Conservation (phyloP, 2,888 invertebrate species). For the Parnassius orleans region DNA sequence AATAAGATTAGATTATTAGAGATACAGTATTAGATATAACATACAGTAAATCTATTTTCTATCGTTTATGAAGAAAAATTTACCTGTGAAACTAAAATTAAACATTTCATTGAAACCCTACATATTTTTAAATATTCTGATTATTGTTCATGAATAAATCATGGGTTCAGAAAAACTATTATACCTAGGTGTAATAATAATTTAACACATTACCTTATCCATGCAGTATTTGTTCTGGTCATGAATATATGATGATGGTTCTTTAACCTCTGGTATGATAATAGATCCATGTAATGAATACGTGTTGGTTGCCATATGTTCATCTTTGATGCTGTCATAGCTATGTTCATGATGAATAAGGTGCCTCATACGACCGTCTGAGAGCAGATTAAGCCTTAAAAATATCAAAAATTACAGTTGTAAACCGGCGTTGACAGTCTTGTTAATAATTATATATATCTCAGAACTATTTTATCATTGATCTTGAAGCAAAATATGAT, state of each 20-base stretch:
- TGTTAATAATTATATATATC: too few relatives aligned
- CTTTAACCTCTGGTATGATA: conserved; percentile 68
- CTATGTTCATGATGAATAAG: conserved; percentile 82
- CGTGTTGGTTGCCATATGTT: conserved; percentile 45
- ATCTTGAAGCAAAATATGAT: too few relatives aligned
- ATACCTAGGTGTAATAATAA: neutral
- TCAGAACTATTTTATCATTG: too few relatives aligned
- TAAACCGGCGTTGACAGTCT: too few relatives aligned
- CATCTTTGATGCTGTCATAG: conserved; percentile 66
- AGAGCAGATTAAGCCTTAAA: conserved; percentile 82
- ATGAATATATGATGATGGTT: conserved; percentile 85
- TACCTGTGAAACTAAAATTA: too few relatives aligned
- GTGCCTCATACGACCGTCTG: conserved; percentile 87
- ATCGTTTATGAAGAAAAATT: too few relatives aligned
- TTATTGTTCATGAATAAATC: too few relatives aligned
- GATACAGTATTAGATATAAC: too few relatives aligned
- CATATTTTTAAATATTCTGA: too few relatives aligned
- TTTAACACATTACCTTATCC: conserved; percentile 84
- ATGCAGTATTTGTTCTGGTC: conserved; percentile 89
- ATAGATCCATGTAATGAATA: conserved; percentile 60
- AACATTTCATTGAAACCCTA: too few relatives aligned
- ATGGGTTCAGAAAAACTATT: too few relatives aligned
- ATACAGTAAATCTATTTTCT: too few relatives aligned
- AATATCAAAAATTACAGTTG: neutral
- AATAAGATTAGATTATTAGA: neutral